Percentiles rank a stretch among this genome's conserved stretches.
These are phyloP conservation scores for Geodia barretti DNA, from an alignment of 37 sponge, comb jelly and placozoan genomes.

Conservation along the genomic window DNA sequence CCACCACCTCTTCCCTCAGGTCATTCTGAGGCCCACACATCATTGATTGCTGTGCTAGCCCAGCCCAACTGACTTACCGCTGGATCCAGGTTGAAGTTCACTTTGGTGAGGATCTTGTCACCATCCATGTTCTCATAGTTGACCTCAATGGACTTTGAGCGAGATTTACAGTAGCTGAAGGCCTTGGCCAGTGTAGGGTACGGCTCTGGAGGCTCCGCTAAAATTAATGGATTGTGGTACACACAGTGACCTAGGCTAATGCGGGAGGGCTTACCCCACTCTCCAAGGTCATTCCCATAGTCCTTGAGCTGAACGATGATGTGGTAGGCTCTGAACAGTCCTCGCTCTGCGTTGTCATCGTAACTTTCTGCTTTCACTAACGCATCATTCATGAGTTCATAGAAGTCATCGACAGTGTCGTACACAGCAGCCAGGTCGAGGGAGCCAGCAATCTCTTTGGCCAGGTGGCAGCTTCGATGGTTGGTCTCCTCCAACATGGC, in stretches of 20 bases:
- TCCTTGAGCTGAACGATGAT: conserved; percentile 41
- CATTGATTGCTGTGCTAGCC: not conserved
- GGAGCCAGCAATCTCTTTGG: conserved; percentile 7
- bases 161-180: conserved; percentile 42
- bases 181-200: conserved; percentile 8
- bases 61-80: conserved; percentile 7
- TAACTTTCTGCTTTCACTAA: conserved; percentile 24
- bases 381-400: conserved; percentile 18
- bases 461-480: conserved; percentile 22
- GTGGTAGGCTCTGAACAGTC: conserved; percentile 46
- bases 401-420: conserved; percentile 47
- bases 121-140: conserved; percentile 54
- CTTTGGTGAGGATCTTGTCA: conserved; percentile 41
- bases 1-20: conserved; percentile 64
- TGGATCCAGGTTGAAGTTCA: conserved; percentile 45
- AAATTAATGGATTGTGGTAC: not conserved
- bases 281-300: conserved; percentile 11
- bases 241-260: not conserved
- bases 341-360: conserved; percentile 59
- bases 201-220: not conserved
- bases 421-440: conserved; percentile 20
- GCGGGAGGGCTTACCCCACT: conserved; percentile 1
- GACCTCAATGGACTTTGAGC: conserved; percentile 53
- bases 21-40: conserved; percentile 47
- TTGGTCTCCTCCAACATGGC: conserved; percentile 64